Percentiles rank a stretch among this genome's conserved stretches.
phyloP scores from a whole-genome alignment of 2,888 invertebrate species.

The Trissolcus brochymenae region DNA sequence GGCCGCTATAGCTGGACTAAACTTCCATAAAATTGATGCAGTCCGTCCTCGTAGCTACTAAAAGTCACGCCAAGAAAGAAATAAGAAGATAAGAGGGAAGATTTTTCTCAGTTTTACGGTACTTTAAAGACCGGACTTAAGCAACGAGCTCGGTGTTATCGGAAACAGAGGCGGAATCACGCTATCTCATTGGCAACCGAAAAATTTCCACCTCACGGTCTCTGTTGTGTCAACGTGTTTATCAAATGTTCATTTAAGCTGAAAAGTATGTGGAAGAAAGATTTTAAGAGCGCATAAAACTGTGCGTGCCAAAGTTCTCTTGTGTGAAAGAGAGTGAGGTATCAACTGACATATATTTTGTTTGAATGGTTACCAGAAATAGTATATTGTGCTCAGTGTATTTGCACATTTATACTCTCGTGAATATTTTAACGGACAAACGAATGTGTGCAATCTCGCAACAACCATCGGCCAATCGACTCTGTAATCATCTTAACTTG shows the following conservation, averaged over 20 bases:
- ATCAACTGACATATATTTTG: too few species aligned
- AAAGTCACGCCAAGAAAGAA: conserved; percentile 10
- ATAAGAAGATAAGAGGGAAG: conserved; percentile 8
- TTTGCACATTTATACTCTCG: conserved; percentile 15
- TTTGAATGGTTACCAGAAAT: too few species aligned
- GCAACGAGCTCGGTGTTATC: conserved; percentile 7
- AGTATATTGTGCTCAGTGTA: neutral
- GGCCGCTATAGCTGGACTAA: neutral
- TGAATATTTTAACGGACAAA: conserved; percentile 13
- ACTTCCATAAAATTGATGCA: conserved; percentile 6
- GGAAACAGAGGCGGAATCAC: conserved; percentile 11
- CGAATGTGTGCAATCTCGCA: too few species aligned
- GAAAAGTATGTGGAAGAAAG: neutral
- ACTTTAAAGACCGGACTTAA: conserved; percentile 10
- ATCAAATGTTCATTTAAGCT: too few species aligned
- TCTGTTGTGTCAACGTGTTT: too few species aligned
- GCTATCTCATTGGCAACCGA: neutral
- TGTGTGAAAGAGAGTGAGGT: too few species aligned
- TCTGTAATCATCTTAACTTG: conserved; percentile 13
- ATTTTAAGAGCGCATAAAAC: neutral
- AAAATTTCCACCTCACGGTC: too few species aligned
- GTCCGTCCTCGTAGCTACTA: conserved; percentile 5
- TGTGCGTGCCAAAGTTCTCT: too few species aligned
- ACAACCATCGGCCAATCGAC: neutral
- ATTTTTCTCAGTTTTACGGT: conserved; percentile 12